Evolutionary conservation across 2,888 invertebrate species (phyloP).

Genomic region (Thecocarcelia acutangulata): DNA sequence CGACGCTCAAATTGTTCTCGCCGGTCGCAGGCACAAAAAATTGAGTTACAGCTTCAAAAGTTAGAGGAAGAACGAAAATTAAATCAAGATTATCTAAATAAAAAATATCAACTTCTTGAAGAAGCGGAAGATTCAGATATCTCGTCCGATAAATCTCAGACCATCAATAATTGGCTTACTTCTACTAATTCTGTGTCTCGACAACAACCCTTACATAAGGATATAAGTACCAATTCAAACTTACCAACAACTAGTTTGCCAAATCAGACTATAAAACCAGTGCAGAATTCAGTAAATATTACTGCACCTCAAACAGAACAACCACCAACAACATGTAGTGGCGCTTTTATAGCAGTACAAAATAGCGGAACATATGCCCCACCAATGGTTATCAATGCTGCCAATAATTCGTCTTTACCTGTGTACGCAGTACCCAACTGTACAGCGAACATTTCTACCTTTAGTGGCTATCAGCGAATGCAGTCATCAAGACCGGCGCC

Average conservation of each 20-base stretch:
- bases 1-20: slow-evolving; percentile 11
- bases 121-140: slow-evolving; percentile 28
- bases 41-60: slow-evolving; percentile 19
- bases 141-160: background rate
- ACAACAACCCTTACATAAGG: background rate
- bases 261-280: background rate
- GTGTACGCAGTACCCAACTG: slow-evolving; percentile 6
- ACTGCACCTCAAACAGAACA: slow-evolving; percentile 6
- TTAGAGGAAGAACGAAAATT: slow-evolving; percentile 29
- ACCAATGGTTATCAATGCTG: slow-evolving; percentile 14
- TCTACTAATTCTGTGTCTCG: background rate
- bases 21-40: slow-evolving; percentile 1
- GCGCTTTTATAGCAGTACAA: slow-evolving; percentile 10
- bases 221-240: slow-evolving; percentile 10
- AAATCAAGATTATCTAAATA: slow-evolving; percentile 24
- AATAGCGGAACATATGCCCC: slow-evolving; percentile 7
- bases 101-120: slow-evolving; percentile 49
- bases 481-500: background rate
- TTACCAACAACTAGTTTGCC: slow-evolving; percentile 19
- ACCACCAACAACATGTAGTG: background rate
- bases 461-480: slow-evolving; percentile 16
- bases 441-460: slow-evolving; percentile 12
- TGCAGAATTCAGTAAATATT: slow-evolving; percentile 9
- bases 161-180: slow-evolving; percentile 12
- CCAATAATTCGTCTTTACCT: background rate